Percentiles rank a stretch among this genome's conserved stretches.
Conservation (phyloP, 2,113 vertebrate genomes). For the Rhombomys opimus region DNA sequence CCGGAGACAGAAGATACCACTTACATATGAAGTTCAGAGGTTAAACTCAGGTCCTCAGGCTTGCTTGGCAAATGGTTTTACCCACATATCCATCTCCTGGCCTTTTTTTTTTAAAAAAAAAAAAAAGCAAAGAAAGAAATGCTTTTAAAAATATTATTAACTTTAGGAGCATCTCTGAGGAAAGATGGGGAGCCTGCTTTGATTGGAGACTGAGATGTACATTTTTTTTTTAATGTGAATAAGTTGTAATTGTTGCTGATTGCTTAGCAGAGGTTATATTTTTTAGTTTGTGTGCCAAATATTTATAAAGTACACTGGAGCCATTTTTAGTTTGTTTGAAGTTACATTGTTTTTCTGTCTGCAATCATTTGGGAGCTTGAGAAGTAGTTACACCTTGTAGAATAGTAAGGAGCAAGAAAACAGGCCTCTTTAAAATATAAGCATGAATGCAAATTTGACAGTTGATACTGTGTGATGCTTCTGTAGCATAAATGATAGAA, state of each 20-base stretch:
- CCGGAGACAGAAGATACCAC: background rate
- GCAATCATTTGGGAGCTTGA: slow-evolving; percentile 47
- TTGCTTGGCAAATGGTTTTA: background rate
- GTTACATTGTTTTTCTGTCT: slow-evolving; percentile 23
- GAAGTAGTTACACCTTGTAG: slow-evolving; percentile 21
- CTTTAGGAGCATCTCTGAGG: background rate
- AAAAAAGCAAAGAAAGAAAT: slow-evolving; percentile 3
- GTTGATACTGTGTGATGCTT: background rate
- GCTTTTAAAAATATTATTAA: background rate
- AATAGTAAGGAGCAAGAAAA: background rate
- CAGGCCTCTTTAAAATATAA: background rate
- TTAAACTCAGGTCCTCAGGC: background rate
- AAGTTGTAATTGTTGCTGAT: slow-evolving; percentile 29
- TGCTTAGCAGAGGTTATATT: slow-evolving; percentile 62
- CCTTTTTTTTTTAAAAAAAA: background rate
- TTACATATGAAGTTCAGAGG: background rate
- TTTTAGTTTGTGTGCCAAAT: slow-evolving; percentile 48
- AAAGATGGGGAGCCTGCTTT: slow-evolving; percentile 36
- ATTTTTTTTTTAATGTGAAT: background rate
- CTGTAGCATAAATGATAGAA: slow-evolving; percentile 28
- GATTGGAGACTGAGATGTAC: slow-evolving; percentile 22
- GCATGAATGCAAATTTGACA: background rate
- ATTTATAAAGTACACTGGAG: slow-evolving; percentile 60
- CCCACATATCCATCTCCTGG: background rate
- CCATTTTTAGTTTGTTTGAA: slow-evolving; percentile 46